Conservation (phyloP, 1,140 invertebrate genomes). For the Euglossa dilemma region DNA sequence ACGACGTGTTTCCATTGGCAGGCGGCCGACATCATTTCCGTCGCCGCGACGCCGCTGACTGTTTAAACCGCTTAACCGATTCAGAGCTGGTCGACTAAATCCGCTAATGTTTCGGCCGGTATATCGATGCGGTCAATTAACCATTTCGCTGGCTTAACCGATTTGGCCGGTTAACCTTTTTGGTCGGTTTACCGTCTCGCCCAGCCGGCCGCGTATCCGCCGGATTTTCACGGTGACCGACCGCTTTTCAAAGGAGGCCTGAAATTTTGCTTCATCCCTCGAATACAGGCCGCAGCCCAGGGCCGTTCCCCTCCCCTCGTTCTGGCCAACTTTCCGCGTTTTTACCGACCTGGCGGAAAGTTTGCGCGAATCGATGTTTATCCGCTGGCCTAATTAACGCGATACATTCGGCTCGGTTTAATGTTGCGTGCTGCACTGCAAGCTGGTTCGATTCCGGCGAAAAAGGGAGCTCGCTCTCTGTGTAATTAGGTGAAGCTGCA, state of each 20-base stretch:
- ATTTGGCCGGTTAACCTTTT: slow-evolving; percentile 47
- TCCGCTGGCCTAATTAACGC: slow-evolving; percentile 5
- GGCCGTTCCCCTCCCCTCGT: neutral
- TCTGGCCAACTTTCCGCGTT: neutral
- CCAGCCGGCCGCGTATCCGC: neutral
- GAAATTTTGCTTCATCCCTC: neutral
- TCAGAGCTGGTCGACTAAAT: slow-evolving; percentile 40
- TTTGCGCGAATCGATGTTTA: slow-evolving; percentile 23
- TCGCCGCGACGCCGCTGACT: slow-evolving; percentile 40
- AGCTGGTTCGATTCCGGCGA: neutral
- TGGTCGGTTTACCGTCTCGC: slow-evolving; percentile 39
- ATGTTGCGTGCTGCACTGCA: neutral
- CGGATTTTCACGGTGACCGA: slow-evolving; percentile 21
- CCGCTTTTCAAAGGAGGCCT: slow-evolving; percentile 12
- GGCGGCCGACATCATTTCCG: slow-evolving; percentile 26
- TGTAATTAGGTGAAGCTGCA: neutral
- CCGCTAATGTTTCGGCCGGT: slow-evolving; percentile 45
- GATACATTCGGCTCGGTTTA: neutral
- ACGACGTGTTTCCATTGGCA: neutral
- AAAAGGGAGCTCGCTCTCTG: neutral
- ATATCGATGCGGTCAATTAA: slow-evolving; percentile 54
- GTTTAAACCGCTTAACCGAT: slow-evolving; percentile 53
- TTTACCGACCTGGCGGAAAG: neutral
- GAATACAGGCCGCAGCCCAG: neutral
- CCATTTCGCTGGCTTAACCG: slow-evolving; percentile 49